A percentile compares a stretch with the other conserved stretches of the same genome.
Evolutionary conservation across 2,797 vertebrate genomes (phyloP).

Genomic region (Geotrypetes seraphini): DNA sequence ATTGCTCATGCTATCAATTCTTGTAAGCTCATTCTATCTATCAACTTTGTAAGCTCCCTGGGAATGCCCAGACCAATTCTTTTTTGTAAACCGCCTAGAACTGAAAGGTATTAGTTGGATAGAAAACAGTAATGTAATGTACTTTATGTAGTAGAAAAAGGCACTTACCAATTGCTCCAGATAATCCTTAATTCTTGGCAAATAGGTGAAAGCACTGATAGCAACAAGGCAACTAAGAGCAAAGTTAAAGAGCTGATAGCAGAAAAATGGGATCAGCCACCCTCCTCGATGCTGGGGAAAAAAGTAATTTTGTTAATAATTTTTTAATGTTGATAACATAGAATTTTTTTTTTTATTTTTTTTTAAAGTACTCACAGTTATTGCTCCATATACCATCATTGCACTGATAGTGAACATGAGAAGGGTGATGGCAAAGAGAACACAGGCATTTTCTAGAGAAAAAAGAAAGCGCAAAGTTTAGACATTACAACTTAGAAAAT

Average conservation of each 20-base stretch:
- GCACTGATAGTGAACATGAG: slow-evolving; percentile 98
- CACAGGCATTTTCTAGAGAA: slow-evolving; percentile 83
- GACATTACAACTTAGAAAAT: no score
- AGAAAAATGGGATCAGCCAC: slow-evolving; percentile 97
- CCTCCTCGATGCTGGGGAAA: slow-evolving; percentile 79
- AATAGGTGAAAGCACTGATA: slow-evolving; percentile 90
- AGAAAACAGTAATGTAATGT: no score
- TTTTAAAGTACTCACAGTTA: slow-evolving; percentile 97
- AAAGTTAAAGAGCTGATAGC: slow-evolving; percentile 96
- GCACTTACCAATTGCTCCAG: slow-evolving; percentile 85
- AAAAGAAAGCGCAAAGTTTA: slow-evolving; percentile 15
- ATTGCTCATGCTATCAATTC: no score
- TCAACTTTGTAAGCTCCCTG: no score
- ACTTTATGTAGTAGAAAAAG: no score
- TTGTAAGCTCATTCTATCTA: no score
- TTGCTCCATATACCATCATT: slow-evolving; percentile 97
- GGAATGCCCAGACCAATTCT: no score
- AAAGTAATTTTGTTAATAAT: background rate
- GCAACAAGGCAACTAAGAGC: slow-evolving; percentile 93
- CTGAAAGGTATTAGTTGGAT: no score
- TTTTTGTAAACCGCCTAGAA: no score
- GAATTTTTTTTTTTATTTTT: no score
- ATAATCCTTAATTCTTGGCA: slow-evolving; percentile 94
- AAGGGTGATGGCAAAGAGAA: slow-evolving; percentile 91
- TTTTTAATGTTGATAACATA: no score